Percentiles rank a stretch among this genome's conserved stretches.
phyloP scores from a whole-genome alignment of 2,797 vertebrate genomes.

The Hippopotamyrus pictus region DNA sequence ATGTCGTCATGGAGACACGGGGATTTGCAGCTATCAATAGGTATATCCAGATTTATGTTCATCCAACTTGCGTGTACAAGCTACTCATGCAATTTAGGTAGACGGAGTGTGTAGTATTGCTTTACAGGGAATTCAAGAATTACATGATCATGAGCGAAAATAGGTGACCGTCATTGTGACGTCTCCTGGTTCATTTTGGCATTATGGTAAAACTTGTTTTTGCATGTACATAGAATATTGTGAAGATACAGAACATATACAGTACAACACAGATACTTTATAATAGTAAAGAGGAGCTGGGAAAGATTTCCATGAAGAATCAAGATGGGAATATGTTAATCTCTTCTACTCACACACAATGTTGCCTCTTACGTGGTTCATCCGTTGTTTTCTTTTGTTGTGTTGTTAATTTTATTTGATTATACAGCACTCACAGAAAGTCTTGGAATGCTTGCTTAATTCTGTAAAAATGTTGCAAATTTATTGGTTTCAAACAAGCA shows the following conservation, averaged over 20 bases:
- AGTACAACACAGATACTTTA: background rate
- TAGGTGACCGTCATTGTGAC: background rate
- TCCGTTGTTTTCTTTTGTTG: background rate
- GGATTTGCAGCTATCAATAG: background rate
- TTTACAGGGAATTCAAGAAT: background rate
- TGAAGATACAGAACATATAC: background rate
- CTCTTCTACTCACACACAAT: slow-evolving; percentile 29
- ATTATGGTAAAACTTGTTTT: background rate
- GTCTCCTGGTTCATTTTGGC: background rate
- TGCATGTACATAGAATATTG: background rate
- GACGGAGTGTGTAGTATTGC: background rate
- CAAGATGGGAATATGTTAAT: background rate
- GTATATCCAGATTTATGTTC: background rate
- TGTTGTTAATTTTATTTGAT: background rate
- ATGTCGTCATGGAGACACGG: background rate
- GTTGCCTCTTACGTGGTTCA: slow-evolving; percentile 5
- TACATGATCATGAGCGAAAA: background rate
- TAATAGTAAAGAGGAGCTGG: background rate
- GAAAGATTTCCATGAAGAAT: background rate
- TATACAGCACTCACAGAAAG: background rate
- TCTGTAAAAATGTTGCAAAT: background rate
- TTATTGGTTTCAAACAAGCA: background rate
- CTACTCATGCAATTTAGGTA: background rate
- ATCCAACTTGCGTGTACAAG: background rate
- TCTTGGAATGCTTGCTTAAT: background rate